phyloP scores from a whole-genome alignment of 2,113 vertebrate species.

The Myotis yumanensis region DNA sequence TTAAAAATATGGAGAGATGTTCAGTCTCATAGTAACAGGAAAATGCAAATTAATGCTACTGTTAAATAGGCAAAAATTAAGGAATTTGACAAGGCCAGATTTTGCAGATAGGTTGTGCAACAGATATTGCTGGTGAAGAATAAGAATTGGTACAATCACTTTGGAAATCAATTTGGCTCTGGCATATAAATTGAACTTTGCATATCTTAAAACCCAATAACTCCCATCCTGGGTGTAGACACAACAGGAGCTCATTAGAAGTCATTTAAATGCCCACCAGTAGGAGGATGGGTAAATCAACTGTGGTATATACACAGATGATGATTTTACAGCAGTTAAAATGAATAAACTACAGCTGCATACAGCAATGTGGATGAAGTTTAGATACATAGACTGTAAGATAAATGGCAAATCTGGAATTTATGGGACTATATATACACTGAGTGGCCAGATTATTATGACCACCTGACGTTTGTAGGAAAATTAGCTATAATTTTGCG shows the following conservation, averaged over 20 bases:
- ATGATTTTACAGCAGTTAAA: neutral
- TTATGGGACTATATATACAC: neutral
- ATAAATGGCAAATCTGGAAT: conserved; percentile 21
- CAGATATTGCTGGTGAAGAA: neutral
- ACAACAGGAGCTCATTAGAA: neutral
- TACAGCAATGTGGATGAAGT: neutral
- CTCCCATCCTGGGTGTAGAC: neutral
- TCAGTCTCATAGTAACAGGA: neutral
- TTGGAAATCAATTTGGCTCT: neutral
- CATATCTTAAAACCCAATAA: neutral
- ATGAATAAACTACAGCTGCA: neutral
- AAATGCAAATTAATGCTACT: neutral
- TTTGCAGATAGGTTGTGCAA: neutral
- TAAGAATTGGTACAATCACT: neutral
- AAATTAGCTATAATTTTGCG: too few species aligned
- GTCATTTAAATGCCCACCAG: neutral
- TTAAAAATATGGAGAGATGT: neutral
- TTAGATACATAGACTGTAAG: neutral
- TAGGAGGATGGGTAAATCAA: neutral
- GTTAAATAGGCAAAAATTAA: neutral
- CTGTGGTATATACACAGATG: neutral
- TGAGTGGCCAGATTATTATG: too few species aligned
- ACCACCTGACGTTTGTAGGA: too few species aligned
- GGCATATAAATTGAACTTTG: neutral
- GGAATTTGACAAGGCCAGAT: neutral